phyloP scores from a whole-genome alignment of 2,888 invertebrate genomes.

The Subacronicta megacephala region DNA sequence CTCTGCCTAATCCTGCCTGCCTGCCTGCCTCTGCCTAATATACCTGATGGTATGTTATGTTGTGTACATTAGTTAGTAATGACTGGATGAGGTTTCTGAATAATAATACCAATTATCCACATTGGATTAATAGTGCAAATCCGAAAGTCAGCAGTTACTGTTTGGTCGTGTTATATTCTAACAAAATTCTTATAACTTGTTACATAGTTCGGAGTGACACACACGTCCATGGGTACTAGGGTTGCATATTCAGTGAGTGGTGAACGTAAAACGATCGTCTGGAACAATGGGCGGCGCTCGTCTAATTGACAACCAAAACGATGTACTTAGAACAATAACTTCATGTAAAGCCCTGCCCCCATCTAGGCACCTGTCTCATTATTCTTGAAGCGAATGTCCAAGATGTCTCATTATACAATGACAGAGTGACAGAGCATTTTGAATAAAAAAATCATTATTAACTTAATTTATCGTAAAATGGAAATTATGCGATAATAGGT shows the following conservation, averaged over 20 bases:
- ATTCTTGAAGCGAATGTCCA: slow-evolving; percentile 21
- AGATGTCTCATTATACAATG: slow-evolving; percentile 19
- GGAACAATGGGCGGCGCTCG: slow-evolving; percentile 34
- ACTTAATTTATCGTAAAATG: slow-evolving; percentile 1
- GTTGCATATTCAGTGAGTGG: slow-evolving; percentile 10
- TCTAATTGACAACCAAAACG: slow-evolving; percentile 43
- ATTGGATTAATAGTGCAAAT: no score
- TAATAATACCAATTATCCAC: no score
- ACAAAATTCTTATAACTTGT: no score
- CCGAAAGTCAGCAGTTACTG: no score
- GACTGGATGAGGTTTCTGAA: not conserved
- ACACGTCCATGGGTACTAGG: slow-evolving; percentile 13
- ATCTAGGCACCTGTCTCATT: slow-evolving; percentile 47
- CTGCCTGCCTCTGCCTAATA: no score
- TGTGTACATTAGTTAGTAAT: no score
- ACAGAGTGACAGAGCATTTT: slow-evolving; percentile 21
- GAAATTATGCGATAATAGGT: not conserved
- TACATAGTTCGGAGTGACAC: no score
- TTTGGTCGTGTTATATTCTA: no score
- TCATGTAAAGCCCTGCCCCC: slow-evolving; percentile 30
- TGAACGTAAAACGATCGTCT: slow-evolving; percentile 23
- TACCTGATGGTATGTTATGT: no score
- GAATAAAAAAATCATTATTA: slow-evolving; percentile 6
- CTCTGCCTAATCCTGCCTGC: no score
- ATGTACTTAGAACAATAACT: slow-evolving; percentile 20